Conservation (phyloP, 2,113 vertebrate genomes). For the Progne subis region DNA sequence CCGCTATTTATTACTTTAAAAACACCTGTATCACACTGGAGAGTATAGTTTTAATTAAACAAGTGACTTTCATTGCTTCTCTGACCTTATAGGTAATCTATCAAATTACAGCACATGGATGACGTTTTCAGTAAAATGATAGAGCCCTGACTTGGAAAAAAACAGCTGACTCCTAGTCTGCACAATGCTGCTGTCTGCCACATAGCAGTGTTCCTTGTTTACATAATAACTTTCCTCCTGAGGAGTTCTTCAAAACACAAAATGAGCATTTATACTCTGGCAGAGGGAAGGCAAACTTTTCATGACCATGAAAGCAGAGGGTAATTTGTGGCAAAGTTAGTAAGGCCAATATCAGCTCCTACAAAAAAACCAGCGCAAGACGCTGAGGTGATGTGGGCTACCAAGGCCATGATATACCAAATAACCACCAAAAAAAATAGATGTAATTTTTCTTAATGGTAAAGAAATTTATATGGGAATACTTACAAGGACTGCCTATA, state of each 20-base stretch:
- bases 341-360: neutral
- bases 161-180: neutral
- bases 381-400: neutral
- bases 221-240: neutral
- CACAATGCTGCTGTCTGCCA: neutral
- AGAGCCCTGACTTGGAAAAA: neutral
- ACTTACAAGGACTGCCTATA: neutral
- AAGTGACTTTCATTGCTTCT: neutral
- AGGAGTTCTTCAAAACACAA: neutral
- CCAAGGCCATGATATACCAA: neutral
- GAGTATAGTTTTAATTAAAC: neutral
- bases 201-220: fast-evolving
- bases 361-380: neutral
- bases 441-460: neutral
- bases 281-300: neutral
- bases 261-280: neutral
- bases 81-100: neutral
- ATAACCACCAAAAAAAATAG: neutral
- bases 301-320: neutral
- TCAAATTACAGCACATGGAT: neutral
- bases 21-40: neutral
- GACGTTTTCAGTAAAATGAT: neutral
- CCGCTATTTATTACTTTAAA: neutral
- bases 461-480: neutral
- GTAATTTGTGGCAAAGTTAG: neutral